These are phyloP conservation scores for Ceuthmochares aereus DNA, from an alignment of 2,113 vertebrate genomes.

Conservation along the genomic window DNA sequence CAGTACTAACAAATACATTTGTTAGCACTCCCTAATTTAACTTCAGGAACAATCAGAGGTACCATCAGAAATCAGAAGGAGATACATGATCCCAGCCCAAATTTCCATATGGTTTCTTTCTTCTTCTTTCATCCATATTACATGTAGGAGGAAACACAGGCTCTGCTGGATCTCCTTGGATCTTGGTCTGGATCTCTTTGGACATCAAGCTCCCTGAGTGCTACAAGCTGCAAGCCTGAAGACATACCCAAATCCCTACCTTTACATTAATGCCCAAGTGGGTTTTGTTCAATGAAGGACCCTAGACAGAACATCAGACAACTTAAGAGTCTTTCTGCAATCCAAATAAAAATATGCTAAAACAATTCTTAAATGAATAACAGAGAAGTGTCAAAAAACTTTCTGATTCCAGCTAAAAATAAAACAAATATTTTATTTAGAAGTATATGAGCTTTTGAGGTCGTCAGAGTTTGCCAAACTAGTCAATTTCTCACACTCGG, in stretches of 20 bases:
- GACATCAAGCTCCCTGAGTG: background rate
- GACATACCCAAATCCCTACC: background rate
- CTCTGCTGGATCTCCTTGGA: accelerated
- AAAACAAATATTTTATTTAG: slow-evolving; percentile 52
- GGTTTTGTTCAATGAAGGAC: background rate
- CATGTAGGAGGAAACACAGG: background rate
- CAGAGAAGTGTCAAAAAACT: slow-evolving; percentile 6
- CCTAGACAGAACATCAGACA: background rate
- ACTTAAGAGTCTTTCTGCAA: background rate
- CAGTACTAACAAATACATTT: background rate
- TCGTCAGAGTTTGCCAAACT: slow-evolving; percentile 39
- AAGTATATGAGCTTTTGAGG: slow-evolving; percentile 22
- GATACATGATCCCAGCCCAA: background rate
- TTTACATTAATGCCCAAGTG: background rate
- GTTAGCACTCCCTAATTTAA: background rate
- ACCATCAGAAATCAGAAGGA: background rate
- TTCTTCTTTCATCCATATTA: background rate
- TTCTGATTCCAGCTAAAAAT: slow-evolving; percentile 36
- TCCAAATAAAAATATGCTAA: background rate
- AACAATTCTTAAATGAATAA: background rate
- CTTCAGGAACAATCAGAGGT: background rate
- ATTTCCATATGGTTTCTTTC: background rate
- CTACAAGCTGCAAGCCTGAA: background rate
- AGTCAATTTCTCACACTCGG: slow-evolving; percentile 52
- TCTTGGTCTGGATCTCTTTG: background rate